These are phyloP conservation scores for Bubalus kerabau DNA, from an alignment of 2,113 vertebrate species.

Conservation along the genomic window DNA sequence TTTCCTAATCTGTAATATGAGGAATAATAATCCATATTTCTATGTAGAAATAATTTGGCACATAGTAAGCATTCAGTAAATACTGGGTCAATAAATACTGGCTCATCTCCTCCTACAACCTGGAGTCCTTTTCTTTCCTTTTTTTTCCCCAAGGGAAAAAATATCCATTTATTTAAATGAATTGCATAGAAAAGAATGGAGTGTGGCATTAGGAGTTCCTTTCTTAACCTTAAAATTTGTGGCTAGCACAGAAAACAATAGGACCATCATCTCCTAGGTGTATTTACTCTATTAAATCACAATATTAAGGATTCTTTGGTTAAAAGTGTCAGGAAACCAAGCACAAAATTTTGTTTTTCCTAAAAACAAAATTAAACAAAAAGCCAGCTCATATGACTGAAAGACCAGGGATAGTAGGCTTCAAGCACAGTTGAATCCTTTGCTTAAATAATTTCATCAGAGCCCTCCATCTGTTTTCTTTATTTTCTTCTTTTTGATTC, in stretches of 20 bases:
- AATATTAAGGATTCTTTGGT: not conserved
- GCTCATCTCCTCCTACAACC: not conserved
- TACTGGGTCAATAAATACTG: not conserved
- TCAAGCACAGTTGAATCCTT: not conserved
- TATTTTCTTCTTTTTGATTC: not conserved
- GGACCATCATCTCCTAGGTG: not conserved
- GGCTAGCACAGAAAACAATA: not conserved
- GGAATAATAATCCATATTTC: not conserved
- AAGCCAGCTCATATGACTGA: not conserved
- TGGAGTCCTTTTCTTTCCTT: not conserved
- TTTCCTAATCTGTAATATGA: not conserved
- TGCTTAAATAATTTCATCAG: not conserved
- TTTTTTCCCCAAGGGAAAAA: not conserved
- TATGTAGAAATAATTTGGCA: not conserved
- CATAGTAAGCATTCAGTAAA: not conserved
- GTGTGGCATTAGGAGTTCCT: not conserved
- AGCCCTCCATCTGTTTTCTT: not conserved
- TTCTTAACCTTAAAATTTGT: not conserved
- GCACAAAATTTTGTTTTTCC: not conserved
- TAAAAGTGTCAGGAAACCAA: conserved; percentile 6
- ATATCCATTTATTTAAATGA: not conserved
- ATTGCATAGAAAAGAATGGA: not conserved
- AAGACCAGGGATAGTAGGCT: not conserved
- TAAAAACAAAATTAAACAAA: not conserved
- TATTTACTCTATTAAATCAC: not conserved